phyloP scores from a whole-genome alignment of 2,888 invertebrate species.

The Crocallis elinguaria region DNA sequence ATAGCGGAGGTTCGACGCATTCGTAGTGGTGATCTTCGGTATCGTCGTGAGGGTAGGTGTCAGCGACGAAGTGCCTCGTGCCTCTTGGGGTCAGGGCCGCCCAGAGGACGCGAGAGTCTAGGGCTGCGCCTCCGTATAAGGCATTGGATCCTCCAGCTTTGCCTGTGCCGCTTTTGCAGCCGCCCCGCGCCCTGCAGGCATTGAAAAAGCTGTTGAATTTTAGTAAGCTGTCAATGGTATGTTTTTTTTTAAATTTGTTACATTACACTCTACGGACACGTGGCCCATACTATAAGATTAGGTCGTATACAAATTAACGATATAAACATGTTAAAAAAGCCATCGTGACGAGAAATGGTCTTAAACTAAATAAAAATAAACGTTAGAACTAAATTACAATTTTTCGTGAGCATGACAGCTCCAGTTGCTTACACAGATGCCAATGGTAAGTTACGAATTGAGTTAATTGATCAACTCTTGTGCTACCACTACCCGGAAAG shows the following conservation, averaged over 20 bases:
- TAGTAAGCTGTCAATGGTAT: constrained; percentile 22
- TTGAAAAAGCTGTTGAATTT: constrained; percentile 33
- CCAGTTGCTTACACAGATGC: no score
- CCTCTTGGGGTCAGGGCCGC: constrained; percentile 93
- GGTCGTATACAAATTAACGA: no score
- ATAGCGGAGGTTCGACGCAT: constrained; percentile 86
- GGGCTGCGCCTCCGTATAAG: constrained; percentile 78
- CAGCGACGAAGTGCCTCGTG: constrained; percentile 90
- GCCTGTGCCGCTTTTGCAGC: constrained; percentile 84
- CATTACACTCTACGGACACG: no score
- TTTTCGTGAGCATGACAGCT: no score
- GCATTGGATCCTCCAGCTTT: constrained; percentile 78
- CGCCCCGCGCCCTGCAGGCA: constrained; percentile 70
- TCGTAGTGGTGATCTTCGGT: constrained; percentile 89
- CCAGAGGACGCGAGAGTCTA: constrained; percentile 90
- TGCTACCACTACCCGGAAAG: no score
- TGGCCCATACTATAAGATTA: no score
- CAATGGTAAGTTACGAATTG: no score
- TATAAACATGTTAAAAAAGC: no score
- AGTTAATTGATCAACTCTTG: no score
- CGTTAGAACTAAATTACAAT: no score
- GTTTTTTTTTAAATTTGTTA: background rate
- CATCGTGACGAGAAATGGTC: no score
- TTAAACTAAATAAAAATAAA: no score
- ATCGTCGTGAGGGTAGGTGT: constrained; percentile 86